Base-by-base conservation (phyloP, 2,113 vertebrate species). In the Eleginops maclovinus region DNA sequence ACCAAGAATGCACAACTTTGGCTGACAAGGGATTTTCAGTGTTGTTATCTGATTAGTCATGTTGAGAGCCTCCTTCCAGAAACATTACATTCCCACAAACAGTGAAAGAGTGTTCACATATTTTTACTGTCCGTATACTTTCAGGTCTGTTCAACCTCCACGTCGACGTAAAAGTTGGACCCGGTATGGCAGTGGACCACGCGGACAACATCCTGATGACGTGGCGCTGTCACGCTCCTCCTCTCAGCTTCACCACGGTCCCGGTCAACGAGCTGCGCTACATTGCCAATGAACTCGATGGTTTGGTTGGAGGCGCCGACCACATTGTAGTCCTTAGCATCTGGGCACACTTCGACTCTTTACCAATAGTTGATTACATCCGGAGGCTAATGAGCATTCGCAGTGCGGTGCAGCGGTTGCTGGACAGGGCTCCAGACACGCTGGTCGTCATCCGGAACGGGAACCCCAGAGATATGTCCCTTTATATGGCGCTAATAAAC, bases 301-400 rank as follows among this genome's bases (percentile, higher is more conserved):
- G 91, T 17, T 92, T 99, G 0, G 86, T 87, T 11, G 97, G 97
- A 3, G 97, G 96, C 15, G 83, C 91, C 16, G 93, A 95, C 88
- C 96, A 95, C 0, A 92, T 97, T 3, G 54, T 99, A 8, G 94
- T 96, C 51, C 87, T 99, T 53, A 93, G 95, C 4, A 75, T 99
- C 9, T 98, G 97, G 97, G 94, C 97, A 31, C 97, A 99, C 89
- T 97, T 99, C 83, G 96, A 96, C 93, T 96, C 95, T 40, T 98
- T 96, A 81, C 96, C 97, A 0, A 84, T 96, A 36, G 95, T 97
- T 70, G 88, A 97, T 2, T 98, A 98, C 53, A 95, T 97, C 75
- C 94, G 93, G 2, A 87, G 96, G 4, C 90, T 98, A 65, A 94
- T 95, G 81, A 95, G 92, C 81, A 97, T 99, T 79, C 95, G 96